These are phyloP conservation scores for Achroia grisella DNA, from an alignment of 1,140 invertebrate species.

Conservation along the genomic window DNA sequence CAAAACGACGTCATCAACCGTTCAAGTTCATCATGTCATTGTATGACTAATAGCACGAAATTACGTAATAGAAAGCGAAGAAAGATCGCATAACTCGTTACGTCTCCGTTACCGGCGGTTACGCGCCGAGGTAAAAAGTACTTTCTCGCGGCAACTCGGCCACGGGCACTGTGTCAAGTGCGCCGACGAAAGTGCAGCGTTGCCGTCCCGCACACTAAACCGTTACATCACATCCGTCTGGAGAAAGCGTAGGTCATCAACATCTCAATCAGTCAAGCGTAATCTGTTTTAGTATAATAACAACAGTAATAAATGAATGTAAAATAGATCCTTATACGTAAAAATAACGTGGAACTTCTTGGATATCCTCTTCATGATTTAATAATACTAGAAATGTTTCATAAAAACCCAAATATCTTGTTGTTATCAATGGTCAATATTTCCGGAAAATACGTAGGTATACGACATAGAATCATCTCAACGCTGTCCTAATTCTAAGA, in stretches of 20 bases:
- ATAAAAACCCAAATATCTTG: too few species aligned
- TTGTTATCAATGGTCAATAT: conserved; percentile 17
- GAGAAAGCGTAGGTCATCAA: conserved; percentile 65
- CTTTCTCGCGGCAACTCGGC: conserved; percentile 69
- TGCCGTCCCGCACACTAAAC: conserved; percentile 50
- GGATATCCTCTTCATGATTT: too few species aligned
- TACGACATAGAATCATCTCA: conserved; percentile 4
- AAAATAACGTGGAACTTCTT: too few species aligned
- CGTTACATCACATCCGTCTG: conserved; percentile 67
- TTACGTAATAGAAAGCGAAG: conserved; percentile 70
- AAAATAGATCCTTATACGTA: too few species aligned
- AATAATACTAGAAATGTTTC: too few species aligned
- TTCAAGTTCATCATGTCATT: conserved; percentile 51
- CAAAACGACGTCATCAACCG: conserved; percentile 28
- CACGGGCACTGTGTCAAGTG: conserved; percentile 71
- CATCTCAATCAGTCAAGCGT: conserved; percentile 14
- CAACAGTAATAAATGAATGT: too few species aligned
- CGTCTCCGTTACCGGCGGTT: conserved; percentile 58
- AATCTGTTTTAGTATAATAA: too few species aligned
- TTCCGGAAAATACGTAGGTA: conserved; percentile 20
- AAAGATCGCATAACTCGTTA: conserved; percentile 58
- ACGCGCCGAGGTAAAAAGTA: conserved; percentile 66
- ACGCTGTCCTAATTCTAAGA: conserved; percentile 54
- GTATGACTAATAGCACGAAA: conserved; percentile 54
- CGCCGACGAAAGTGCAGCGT: conserved; percentile 64